Evolutionary conservation across 2,113 vertebrate species (phyloP).

Genomic region (Globicephala melas): DNA sequence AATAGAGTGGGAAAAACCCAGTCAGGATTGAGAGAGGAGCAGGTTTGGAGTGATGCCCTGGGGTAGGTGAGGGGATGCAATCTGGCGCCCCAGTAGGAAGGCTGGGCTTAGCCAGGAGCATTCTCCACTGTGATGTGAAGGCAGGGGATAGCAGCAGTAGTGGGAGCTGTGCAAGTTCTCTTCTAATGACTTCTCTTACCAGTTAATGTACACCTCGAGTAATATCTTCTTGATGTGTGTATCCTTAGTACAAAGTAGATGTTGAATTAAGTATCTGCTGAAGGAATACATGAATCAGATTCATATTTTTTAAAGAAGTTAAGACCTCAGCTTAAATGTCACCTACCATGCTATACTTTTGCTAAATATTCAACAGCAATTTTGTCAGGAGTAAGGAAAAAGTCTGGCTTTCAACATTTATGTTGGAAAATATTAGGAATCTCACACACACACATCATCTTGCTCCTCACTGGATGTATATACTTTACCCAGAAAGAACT

Average conservation of each 20-base stretch:
- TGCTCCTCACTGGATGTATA: background rate
- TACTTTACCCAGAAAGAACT: background rate
- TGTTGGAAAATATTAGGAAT: background rate
- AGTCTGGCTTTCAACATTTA: background rate
- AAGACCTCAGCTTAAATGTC: background rate
- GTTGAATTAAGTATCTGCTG: background rate
- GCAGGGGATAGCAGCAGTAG: background rate
- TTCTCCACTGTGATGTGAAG: background rate
- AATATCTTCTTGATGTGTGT: background rate
- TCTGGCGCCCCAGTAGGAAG: background rate
- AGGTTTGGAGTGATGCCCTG: background rate
- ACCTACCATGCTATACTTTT: background rate
- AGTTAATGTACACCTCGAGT: background rate
- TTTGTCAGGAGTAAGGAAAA: background rate
- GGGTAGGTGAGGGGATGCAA: background rate
- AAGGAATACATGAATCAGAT: background rate
- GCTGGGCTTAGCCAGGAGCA: background rate
- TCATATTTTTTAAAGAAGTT: background rate
- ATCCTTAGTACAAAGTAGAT: background rate
- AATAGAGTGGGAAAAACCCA: background rate
- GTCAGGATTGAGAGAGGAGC: background rate
- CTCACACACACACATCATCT: background rate
- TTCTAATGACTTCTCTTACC: background rate
- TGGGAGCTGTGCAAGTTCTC: background rate
- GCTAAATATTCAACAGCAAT: background rate